Evolutionary conservation across 2,113 vertebrate genomes (phyloP), one percentile per base, ranked within the genome.

Genomic region (Chionodraco myersi): DNA sequence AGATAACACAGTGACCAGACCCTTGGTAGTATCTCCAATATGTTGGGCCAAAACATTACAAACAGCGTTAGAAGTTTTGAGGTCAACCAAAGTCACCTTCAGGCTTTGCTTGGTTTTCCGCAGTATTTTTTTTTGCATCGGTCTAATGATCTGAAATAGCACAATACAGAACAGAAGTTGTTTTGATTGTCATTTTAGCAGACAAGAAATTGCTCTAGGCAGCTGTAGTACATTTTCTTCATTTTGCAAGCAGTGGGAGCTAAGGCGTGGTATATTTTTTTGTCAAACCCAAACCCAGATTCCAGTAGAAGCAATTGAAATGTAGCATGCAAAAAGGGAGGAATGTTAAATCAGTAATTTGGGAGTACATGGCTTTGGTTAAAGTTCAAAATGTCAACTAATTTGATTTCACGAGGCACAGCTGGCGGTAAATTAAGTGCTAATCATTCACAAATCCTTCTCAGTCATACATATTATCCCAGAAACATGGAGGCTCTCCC

Each of bases 391-490:
- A 92, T 88, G 89, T 87, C 82, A 88, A 63, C 86, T 88, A 90
- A 92, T 94, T 92, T 90, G 75, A 87, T 91, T 92, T 93, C 82
- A 93, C 85, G 88, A 86, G 80, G 57, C 81, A 70, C 85, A 90
- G 83, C 77, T 93, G 91, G 90, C 78, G 67, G 58, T 66, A 75
- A 87, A 91, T 92, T 72, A 89, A 82, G 73, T 72, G 77, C 72
- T 91, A 91, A 94, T 93, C 85, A 85, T 82, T 90, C 87, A 90
- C 89, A 91, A 88, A 92, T 89, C 88, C 77, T 81, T 75, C 59
- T 84, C 78, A 74, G 69, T 77, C 64, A 81, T 66, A 73, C 67
- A 59, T 30, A 76, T 69, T 73, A 84, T 56, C 65, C 53, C 36
- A 36, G 56, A 82, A 75, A 77, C 78, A 73, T 44, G 12, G 61